Base-by-base conservation (phyloP, 2,113 vertebrate genomes). In the Labeo catla region DNA sequence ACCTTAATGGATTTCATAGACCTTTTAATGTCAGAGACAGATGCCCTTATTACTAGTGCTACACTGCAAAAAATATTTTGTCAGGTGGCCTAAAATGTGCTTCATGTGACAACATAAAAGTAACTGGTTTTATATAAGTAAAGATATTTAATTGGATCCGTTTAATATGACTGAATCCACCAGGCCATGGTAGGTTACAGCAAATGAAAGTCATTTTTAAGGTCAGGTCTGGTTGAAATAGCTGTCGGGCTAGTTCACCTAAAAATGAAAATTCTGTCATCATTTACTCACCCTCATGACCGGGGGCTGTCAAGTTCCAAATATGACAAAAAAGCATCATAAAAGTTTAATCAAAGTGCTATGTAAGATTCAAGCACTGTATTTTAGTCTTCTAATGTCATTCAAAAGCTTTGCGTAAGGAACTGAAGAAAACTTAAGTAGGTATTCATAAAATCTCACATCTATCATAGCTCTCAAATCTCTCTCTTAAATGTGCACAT, bases 231-330 rank as follows among this genome's bases (percentile, higher is more conserved):
- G 45, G 73, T 4, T 49, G 45, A 28, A 76, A 8, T 50, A 76
- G n/a, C n/a, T 76, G 73, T 76, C 3, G n/a, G 73, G 12, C 45
- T 49, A 23, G 72, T 76, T 76, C 72, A 76, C 21, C 11, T 11
- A 23, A 49, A 28, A 28, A 76, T 49, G 6, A 50, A 4, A 50
- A 49, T 76, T 74, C n/a, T 49, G 45, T 23, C 45, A 76, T 76
- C 6, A 49, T 76, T 76, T 76, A 76, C 72, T 76, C n/a, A 76
- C 72, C 11, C n/a, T 76, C 72, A 76, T 50, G 72, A 76, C 45
- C 21, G 8, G 73, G 45, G n/a, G 11, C 73, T 76, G 45, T 50
- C 45, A 49, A 76, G n/a, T 12, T 76, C n/a, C n/a, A 76, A 76
- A 76, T 49, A 6, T 76, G 73, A 47, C 73, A 76, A 76, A 76